These are phyloP conservation scores for Scophthalmus maximus DNA, from an alignment of 2,113 vertebrate species.

Conservation along the genomic window DNA sequence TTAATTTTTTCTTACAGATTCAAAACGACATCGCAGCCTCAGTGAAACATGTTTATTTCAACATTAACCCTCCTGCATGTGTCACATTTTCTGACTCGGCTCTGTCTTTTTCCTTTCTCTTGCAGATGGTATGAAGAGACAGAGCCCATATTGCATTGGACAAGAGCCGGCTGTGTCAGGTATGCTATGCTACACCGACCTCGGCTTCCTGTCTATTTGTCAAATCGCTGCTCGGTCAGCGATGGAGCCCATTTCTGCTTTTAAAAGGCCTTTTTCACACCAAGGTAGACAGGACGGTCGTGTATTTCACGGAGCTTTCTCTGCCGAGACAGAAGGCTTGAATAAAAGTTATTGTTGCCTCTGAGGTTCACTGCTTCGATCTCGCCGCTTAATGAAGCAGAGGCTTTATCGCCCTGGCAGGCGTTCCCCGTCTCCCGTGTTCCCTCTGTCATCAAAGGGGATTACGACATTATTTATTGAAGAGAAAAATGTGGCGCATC, in stretches of 20 bases:
- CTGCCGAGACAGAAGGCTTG: conserved; percentile 12
- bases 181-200: conserved; percentile 58
- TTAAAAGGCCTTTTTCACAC: conserved; percentile 37
- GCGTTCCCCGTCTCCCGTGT: conserved; percentile 27
- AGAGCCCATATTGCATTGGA: conserved; percentile 44
- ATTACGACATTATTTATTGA: conserved; percentile 52
- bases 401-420: conserved; percentile 34
- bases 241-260: conserved; percentile 58
- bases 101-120: background rate
- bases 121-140: conserved; percentile 48
- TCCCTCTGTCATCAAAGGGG: conserved; percentile 62
- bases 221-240: conserved; percentile 66
- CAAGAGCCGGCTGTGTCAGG: conserved; percentile 67
- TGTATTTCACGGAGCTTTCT: conserved; percentile 26
- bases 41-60: background rate
- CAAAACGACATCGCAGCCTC: background rate
- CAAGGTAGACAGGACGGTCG: conserved; percentile 14
- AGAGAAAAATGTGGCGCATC: conserved; percentile 24
- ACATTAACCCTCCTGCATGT: background rate
- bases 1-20: background rate
- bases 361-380: conserved; percentile 43
- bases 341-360: conserved; percentile 48
- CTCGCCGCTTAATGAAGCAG: conserved; percentile 56
- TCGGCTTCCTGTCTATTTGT: conserved; percentile 49
- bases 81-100: background rate